phyloP scores from a whole-genome alignment of 2,888 invertebrate genomes.

The Galeruca laticollis region DNA sequence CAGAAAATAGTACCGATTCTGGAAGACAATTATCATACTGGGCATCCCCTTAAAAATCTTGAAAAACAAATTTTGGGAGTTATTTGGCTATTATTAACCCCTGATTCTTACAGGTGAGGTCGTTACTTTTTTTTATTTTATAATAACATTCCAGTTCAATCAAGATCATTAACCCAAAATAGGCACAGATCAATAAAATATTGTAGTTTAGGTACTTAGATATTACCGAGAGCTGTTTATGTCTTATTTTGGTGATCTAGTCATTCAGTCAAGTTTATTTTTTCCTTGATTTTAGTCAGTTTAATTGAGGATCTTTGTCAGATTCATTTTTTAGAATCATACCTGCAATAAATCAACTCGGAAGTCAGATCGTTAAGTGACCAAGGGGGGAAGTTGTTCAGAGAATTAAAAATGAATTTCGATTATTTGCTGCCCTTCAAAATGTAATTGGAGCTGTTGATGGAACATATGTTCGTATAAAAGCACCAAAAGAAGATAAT shows the following conservation, averaged over 20 bases:
- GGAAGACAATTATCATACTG: background rate
- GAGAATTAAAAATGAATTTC: background rate
- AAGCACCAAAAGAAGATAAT: constrained; percentile 47
- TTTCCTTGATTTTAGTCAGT: background rate
- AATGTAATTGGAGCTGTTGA: constrained; percentile 44
- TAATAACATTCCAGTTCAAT: background rate
- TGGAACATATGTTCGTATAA: constrained; percentile 50
- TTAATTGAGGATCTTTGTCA: background rate
- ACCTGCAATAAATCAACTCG: background rate
- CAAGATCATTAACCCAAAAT: no score
- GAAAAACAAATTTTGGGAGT: background rate
- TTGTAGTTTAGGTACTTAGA: background rate
- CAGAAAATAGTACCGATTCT: background rate
- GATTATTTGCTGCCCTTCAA: background rate
- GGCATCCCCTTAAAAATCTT: background rate
- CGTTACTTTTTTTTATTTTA: background rate
- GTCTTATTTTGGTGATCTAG: background rate
- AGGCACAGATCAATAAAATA: no score
- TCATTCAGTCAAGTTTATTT: background rate
- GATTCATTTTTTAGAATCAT: background rate
- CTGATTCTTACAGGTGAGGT: background rate
- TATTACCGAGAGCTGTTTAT: background rate
- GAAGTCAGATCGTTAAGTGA: background rate
- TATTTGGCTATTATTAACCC: background rate
- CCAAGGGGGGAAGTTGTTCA: background rate